A percentile compares a stretch with the other conserved stretches of the same genome.
Conservation (phyloP, 2,888 invertebrate species). For the Ditylenchus weischeri region DNA sequence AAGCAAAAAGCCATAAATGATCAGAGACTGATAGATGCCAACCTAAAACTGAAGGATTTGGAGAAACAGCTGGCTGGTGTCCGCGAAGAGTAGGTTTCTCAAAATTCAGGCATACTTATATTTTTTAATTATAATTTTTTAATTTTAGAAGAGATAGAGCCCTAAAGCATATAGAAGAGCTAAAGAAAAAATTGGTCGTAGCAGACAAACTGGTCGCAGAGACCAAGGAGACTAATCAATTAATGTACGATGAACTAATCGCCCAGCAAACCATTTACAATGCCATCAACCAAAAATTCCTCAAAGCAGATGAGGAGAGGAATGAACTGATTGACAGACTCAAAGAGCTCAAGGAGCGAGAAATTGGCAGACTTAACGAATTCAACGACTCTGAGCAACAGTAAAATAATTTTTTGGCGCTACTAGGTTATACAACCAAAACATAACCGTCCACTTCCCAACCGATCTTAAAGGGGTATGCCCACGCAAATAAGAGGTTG, state of each 20-base stretch:
- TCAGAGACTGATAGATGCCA: conserved; percentile 44
- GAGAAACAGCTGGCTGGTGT: conserved; percentile 22
- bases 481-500: too few species aligned
- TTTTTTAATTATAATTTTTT: not conserved
- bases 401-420: conserved; percentile 21
- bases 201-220: conserved; percentile 20
- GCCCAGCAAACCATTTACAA: conserved; percentile 71
- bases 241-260: conserved; percentile 39
- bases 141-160: conserved; percentile 30
- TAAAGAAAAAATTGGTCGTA: conserved; percentile 25
- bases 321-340: conserved; percentile 78
- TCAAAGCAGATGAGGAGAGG: conserved; percentile 81
- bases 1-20: conserved; percentile 48
- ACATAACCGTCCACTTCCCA: not conserved
- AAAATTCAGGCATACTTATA: not conserved
- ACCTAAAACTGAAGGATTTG: conserved; percentile 29
- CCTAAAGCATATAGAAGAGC: conserved; percentile 17
- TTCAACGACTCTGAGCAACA: conserved; percentile 77
- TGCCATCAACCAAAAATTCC: conserved; percentile 81
- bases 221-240: conserved; percentile 24
- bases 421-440: conserved; percentile 12
- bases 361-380: conserved; percentile 92
- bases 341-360: conserved; percentile 83
- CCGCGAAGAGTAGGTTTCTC: conserved; percentile 18
- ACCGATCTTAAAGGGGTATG: too few species aligned